These are phyloP conservation scores for Acanthococcus lagerstroemiae DNA, from an alignment of 2,888 invertebrate genomes.

Conservation along the genomic window DNA sequence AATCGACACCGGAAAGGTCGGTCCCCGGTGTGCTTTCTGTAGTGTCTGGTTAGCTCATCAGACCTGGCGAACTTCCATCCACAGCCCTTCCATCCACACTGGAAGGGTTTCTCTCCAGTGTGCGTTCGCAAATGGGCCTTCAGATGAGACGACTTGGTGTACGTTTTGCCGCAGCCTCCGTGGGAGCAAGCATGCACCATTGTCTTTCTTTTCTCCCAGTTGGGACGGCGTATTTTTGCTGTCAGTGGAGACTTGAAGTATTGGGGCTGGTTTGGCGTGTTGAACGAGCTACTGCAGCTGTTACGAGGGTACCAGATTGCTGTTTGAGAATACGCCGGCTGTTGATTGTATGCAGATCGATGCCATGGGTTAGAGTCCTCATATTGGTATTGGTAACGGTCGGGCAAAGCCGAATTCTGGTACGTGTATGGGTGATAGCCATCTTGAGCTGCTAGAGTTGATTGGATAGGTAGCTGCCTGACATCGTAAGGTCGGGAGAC, in stretches of 20 bases:
- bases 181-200: conserved; percentile 47
- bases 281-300: too few relatives aligned
- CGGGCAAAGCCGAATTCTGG: not conserved
- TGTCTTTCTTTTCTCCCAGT: conserved; percentile 45
- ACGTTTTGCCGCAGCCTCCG: conserved; percentile 51
- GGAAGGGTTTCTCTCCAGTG: conserved; percentile 56
- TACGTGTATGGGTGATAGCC: not conserved
- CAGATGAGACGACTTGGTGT: conserved; percentile 52
- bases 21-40: conserved; percentile 49
- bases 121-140: conserved; percentile 53
- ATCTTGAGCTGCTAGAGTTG: not conserved
- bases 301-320: not conserved
- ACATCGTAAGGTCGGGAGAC: not conserved
- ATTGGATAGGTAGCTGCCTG: not conserved
- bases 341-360: not conserved
- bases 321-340: not conserved
- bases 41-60: conserved; percentile 53
- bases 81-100: conserved; percentile 51
- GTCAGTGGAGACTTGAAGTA: not conserved
- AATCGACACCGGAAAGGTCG: conserved; percentile 55
- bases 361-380: not conserved
- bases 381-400: not conserved
- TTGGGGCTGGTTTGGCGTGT: not conserved
- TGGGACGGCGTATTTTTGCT: conserved; percentile 6
- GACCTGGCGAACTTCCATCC: conserved; percentile 52